Conservation (phyloP, 2,888 invertebrate species). For the Drosophila cracens region DNA sequence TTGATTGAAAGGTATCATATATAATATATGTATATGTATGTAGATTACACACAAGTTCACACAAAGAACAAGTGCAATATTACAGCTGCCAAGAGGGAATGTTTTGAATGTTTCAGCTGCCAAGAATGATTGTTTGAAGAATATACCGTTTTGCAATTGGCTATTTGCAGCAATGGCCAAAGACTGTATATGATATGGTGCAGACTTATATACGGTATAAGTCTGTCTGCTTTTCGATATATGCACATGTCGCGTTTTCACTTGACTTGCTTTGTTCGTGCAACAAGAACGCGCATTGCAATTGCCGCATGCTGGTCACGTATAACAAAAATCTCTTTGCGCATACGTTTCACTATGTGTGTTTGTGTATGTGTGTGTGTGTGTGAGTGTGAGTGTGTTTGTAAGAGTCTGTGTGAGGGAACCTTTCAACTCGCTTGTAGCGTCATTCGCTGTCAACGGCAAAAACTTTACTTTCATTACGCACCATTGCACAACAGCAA, state of each 20-base stretch:
- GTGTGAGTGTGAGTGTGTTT: conserved; percentile 1
- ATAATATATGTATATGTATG: too few species aligned
- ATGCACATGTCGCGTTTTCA: conserved; percentile 45
- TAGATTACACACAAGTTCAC: not conserved
- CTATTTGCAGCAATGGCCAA: not conserved
- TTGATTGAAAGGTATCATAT: conserved; percentile 1
- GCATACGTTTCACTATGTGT: conserved; percentile 21
- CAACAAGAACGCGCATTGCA: conserved; percentile 32
- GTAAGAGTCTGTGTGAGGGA: conserved; percentile 29
- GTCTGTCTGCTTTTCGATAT: conserved; percentile 22
- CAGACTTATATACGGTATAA: conserved; percentile 1
- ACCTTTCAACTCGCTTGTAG: conserved; percentile 57
- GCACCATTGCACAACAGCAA: conserved; percentile 70
- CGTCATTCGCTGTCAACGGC: conserved; percentile 26
- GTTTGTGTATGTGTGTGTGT: not conserved
- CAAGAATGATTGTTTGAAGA: not conserved
- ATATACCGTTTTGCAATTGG: not conserved
- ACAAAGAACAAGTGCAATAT: not conserved
- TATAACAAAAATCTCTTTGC: conserved; percentile 59
- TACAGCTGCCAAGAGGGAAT: not conserved
- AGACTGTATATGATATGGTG: conserved; percentile 2
- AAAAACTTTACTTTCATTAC: conserved; percentile 57
- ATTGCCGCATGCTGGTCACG: conserved; percentile 69
- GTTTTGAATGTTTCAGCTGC: not conserved
- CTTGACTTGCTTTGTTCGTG: conserved; percentile 34